Evolutionary conservation across 1,140 invertebrate genomes (phyloP).

Genomic region (Araneus ventricosus): DNA sequence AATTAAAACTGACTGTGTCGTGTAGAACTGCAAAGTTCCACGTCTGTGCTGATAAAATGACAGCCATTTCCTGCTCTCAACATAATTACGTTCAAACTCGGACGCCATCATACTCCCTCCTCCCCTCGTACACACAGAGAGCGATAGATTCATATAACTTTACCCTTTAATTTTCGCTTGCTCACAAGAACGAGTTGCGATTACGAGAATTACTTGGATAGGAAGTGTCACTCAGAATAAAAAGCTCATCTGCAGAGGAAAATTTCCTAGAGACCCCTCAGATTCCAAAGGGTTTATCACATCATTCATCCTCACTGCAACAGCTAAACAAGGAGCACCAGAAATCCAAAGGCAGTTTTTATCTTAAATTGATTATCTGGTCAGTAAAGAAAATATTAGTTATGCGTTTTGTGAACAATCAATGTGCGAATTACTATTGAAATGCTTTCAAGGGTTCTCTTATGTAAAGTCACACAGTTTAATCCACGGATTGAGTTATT

Average conservation of each 20-base stretch:
- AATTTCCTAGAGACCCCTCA: background rate
- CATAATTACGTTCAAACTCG: constrained; percentile 69
- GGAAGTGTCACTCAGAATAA: constrained; percentile 59
- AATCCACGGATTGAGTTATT: too few species aligned
- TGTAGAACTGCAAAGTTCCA: constrained; percentile 24
- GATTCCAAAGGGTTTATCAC: background rate
- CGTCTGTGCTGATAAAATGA: constrained; percentile 63
- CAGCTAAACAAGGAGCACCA: too few species aligned
- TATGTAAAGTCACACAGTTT: too few species aligned
- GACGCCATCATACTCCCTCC: constrained; percentile 40
- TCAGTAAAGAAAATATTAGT: too few species aligned
- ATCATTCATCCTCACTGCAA: too few species aligned
- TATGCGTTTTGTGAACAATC: too few species aligned
- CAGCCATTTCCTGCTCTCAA: constrained; percentile 67
- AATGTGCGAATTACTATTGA: too few species aligned
- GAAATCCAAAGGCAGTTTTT: too few species aligned
- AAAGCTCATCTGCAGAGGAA: constrained; percentile 20
- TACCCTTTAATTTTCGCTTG: constrained; percentile 69
- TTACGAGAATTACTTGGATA: constrained; percentile 51
- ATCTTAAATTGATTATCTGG: too few species aligned
- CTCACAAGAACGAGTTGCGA: constrained; percentile 36
- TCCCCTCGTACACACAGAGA: background rate
- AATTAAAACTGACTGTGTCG: constrained; percentile 73
- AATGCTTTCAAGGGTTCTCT: too few species aligned
- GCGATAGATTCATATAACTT: constrained; percentile 45